These are phyloP conservation scores for Uloborus plumipes DNA, from an alignment of 2,888 invertebrate species.

Conservation along the genomic window DNA sequence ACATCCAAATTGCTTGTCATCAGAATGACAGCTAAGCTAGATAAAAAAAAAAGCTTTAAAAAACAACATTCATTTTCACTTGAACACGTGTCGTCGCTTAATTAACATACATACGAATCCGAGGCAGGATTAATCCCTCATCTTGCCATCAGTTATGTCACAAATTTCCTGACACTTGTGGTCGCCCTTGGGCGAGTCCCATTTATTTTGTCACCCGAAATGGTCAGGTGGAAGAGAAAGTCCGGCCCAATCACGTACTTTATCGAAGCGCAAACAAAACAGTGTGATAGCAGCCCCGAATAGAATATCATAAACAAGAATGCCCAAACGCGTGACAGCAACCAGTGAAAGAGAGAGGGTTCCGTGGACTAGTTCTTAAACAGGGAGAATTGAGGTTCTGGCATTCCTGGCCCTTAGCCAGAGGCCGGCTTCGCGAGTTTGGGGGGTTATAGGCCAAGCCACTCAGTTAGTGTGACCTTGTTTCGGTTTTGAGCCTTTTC, in stretches of 20 bases:
- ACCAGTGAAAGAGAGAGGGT: constrained; percentile 23
- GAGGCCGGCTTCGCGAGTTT: constrained; percentile 21
- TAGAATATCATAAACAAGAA: too few relatives aligned
- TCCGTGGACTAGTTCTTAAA: constrained; percentile 49
- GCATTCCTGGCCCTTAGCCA: constrained; percentile 58
- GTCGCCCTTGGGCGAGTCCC: constrained; percentile 44
- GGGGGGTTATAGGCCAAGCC: constrained; percentile 59
- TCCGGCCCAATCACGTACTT: constrained; percentile 30
- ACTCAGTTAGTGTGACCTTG: constrained; percentile 49
- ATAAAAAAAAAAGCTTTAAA: too few relatives aligned
- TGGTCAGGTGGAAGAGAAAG: constrained; percentile 31
- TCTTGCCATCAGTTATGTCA: constrained; percentile 7
- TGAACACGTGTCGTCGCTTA: too few relatives aligned
- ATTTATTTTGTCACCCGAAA: constrained; percentile 60
- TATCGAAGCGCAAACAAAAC: constrained; percentile 15
- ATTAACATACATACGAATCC: too few relatives aligned
- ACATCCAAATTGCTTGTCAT: too few relatives aligned
- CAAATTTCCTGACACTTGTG: constrained; percentile 34
- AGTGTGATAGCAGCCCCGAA: constrained; percentile 8
- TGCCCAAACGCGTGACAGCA: constrained; percentile 40
- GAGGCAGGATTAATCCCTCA: background rate
- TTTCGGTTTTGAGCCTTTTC: constrained; percentile 20
- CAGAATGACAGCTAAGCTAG: too few relatives aligned
- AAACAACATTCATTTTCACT: too few relatives aligned
- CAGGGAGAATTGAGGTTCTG: constrained; percentile 47